Evolutionary conservation across 2,888 invertebrate genomes (phyloP).

Genomic region (Polyommatus iphigenia): DNA sequence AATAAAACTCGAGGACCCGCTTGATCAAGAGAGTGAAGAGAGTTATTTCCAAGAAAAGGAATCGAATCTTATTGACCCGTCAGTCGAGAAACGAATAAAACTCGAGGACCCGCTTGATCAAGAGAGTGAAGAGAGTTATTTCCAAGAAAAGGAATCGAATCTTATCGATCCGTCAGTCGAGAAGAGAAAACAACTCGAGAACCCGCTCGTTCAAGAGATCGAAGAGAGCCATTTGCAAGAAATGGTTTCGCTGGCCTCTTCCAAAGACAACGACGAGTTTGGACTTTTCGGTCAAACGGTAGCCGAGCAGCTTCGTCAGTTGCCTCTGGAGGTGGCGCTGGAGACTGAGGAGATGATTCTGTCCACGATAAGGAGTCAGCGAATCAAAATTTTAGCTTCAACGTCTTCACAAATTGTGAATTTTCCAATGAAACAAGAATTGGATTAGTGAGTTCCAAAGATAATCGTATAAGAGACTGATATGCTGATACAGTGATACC

Average conservation of each 20-base stretch:
- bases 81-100: neutral
- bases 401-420: neutral
- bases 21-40: neutral
- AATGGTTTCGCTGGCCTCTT: neutral
- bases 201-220: neutral
- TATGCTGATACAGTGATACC: neutral
- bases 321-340: neutral
- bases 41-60: neutral
- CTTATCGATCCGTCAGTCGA: neutral
- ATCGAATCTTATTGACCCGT: neutral
- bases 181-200: neutral
- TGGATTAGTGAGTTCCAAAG: neutral
- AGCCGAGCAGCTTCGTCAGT: slow-evolving; percentile 19
- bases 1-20: slow-evolving; percentile 7
- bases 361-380: slow-evolving; percentile 4
- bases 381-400: neutral
- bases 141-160: neutral
- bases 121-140: neutral
- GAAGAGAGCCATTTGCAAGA: neutral
- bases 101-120: neutral
- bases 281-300: slow-evolving; percentile 4
- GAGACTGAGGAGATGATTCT: slow-evolving; percentile 24
- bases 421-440: neutral
- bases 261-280: slow-evolving; percentile 14
- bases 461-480: neutral